These are phyloP conservation scores for Caenorhabditis sp. DNA, from an alignment of 2,888 invertebrate genomes.

Conservation along the genomic window DNA sequence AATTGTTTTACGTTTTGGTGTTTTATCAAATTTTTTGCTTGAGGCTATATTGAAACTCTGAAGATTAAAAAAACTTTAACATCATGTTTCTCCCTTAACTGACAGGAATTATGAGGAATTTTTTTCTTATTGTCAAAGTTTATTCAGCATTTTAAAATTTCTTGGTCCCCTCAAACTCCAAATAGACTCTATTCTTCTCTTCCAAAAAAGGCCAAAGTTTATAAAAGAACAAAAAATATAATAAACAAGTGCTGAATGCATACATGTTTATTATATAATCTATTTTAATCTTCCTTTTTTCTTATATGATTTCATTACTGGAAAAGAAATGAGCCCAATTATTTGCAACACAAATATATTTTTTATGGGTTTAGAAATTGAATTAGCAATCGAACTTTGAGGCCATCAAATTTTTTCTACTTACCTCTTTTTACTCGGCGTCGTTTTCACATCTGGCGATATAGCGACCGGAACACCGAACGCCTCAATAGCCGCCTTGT, in stretches of 20 bases:
- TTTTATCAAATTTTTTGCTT: no score
- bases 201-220: not conserved
- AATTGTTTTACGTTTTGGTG: no score
- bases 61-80: no score
- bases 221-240: not conserved
- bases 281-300: not conserved
- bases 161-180: no score
- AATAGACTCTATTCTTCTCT: not conserved
- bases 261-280: no score
- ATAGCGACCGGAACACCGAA: conserved; percentile 53
- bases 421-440: conserved; percentile 36
- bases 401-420: not conserved
- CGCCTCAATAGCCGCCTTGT: conserved; percentile 56
- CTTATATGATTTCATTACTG: not conserved
- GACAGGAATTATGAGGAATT: no score
- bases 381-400: not conserved
- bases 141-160: no score
- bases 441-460: conserved; percentile 44
- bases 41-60: no score
- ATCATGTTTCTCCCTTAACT: no score
- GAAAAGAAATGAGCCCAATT: not conserved
- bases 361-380: not conserved
- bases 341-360: not conserved
- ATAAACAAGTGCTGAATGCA: not conserved
- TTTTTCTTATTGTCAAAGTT: no score